phyloP scores from a whole-genome alignment of 2,113 vertebrate species.

The Hippolais icterina region DNA sequence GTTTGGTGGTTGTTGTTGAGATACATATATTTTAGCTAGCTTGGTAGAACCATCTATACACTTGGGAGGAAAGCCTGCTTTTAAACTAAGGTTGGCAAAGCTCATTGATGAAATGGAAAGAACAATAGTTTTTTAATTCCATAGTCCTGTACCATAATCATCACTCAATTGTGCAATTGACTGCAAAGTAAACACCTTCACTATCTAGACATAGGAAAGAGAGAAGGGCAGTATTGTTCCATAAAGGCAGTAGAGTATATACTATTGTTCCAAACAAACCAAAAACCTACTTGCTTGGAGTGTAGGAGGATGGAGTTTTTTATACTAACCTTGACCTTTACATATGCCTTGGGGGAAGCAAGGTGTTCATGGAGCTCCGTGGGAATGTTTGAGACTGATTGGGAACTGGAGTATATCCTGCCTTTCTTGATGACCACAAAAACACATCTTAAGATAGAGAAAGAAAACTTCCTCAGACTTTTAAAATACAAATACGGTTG shows the following conservation, averaged over 20 bases:
- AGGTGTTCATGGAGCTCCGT: background rate
- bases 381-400: background rate
- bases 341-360: background rate
- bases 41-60: background rate
- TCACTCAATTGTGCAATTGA: background rate
- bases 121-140: background rate
- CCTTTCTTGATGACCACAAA: constrained; percentile 46
- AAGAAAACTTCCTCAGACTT: constrained; percentile 19
- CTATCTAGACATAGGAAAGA: background rate
- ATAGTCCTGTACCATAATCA: background rate
- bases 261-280: background rate
- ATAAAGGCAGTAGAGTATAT: background rate
- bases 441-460: constrained; percentile 12
- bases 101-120: background rate
- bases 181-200: background rate
- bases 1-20: background rate
- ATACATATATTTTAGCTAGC: background rate
- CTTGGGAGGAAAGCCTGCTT: background rate
- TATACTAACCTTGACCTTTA: background rate
- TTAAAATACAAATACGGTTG: background rate
- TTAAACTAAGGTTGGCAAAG: background rate
- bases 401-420: constrained; percentile 22
- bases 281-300: background rate
- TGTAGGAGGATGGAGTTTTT: constrained; percentile 13
- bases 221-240: background rate